phyloP scores from a whole-genome alignment of 1,140 invertebrate genomes.

The Steinernema khuongi region DNA sequence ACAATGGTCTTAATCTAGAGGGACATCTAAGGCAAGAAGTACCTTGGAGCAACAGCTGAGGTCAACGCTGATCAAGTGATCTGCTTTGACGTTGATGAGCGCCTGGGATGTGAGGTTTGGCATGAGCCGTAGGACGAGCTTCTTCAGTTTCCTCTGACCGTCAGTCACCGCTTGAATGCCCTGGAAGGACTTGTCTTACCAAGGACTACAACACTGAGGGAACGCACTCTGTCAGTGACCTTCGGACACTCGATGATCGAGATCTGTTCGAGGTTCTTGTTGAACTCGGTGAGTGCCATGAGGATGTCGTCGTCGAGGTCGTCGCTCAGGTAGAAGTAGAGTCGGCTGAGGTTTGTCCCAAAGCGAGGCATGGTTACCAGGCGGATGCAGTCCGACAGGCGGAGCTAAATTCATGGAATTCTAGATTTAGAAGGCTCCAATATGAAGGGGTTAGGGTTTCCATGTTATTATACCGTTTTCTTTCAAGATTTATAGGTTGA shows the following conservation, averaged over 20 bases:
- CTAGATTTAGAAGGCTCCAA: constrained; percentile 31
- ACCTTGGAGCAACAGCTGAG: constrained; percentile 53
- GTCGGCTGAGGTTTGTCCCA: constrained; percentile 33
- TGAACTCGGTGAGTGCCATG: constrained; percentile 33
- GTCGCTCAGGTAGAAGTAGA: constrained; percentile 54
- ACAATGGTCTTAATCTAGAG: not conserved
- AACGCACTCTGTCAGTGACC: constrained; percentile 46
- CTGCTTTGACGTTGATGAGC: constrained; percentile 41
- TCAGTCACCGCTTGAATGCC: constrained; percentile 43
- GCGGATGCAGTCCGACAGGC: constrained; percentile 36
- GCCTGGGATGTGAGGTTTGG: constrained; percentile 43
- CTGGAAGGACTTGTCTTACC: constrained; percentile 24
- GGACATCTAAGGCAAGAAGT: not conserved
- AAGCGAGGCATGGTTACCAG: constrained; percentile 36
- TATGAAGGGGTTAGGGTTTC: constrained; percentile 2
- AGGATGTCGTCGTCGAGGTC: constrained; percentile 49
- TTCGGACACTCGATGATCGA: constrained; percentile 49
- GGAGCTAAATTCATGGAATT: constrained; percentile 28
- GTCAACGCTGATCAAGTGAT: constrained; percentile 45
- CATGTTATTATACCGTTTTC: not conserved
- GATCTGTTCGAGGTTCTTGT: constrained; percentile 43
- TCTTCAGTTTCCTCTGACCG: constrained; percentile 33
- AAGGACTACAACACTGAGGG: constrained; percentile 16
- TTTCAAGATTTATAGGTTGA: constrained; percentile 3
- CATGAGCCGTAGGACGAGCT: constrained; percentile 44